These are phyloP conservation scores for Drosophila histrio DNA, from an alignment of 2,888 invertebrate genomes.

Conservation along the genomic window DNA sequence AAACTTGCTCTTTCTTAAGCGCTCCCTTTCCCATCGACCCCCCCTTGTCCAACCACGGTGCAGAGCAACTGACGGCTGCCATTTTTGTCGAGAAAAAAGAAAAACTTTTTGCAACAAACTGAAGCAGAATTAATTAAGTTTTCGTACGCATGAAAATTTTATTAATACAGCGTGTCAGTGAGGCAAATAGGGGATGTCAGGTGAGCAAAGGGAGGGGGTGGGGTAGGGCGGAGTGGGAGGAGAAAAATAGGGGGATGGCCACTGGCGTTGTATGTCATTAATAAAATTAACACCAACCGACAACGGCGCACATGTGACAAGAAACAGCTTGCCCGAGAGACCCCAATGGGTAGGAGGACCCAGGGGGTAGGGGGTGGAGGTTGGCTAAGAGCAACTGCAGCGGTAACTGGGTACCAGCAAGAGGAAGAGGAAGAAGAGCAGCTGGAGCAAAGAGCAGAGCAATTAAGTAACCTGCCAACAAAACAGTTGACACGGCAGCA, in stretches of 20 bases:
- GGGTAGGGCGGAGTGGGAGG: background rate
- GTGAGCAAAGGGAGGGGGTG: background rate
- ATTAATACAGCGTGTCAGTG: slow-evolving; percentile 46
- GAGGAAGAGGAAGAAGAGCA: background rate
- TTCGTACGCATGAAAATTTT: slow-evolving; percentile 68
- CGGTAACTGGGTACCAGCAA: background rate
- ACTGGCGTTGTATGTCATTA: slow-evolving; percentile 81
- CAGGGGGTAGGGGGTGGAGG: background rate
- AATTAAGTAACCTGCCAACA: slow-evolving; percentile 84
- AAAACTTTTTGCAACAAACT: slow-evolving; percentile 67
- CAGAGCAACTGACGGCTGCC: slow-evolving; percentile 49
- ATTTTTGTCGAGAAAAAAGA: slow-evolving; percentile 46
- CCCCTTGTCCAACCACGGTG: background rate
- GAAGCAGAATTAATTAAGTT: slow-evolving; percentile 80
- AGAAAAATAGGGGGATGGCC: slow-evolving; percentile 24
- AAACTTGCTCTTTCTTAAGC: slow-evolving; percentile 5
- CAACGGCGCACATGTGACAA: slow-evolving; percentile 50
- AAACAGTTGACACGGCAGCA: slow-evolving; percentile 73
- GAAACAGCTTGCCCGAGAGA: background rate
- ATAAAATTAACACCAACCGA: slow-evolving; percentile 83
- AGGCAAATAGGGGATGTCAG: background rate
- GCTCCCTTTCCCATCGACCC: background rate
- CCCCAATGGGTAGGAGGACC: background rate
- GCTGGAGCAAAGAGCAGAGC: slow-evolving; percentile 65
- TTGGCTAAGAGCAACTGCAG: background rate